Conservation (phyloP, 1,140 invertebrate species). For the Rhizoglyphus robini region DNA sequence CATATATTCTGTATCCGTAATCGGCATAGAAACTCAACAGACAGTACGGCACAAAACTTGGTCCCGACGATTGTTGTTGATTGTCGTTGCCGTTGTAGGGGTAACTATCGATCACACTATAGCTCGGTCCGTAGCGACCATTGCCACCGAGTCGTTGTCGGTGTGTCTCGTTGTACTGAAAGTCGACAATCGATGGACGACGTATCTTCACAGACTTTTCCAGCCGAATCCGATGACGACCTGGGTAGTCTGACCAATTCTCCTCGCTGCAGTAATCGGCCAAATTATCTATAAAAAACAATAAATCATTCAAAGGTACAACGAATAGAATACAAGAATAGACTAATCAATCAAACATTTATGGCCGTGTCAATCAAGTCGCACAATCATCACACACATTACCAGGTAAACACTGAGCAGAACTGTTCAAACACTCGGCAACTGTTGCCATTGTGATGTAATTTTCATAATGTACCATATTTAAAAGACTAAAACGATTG, state of each 20-base stretch:
- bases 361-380: no score
- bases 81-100: neutral
- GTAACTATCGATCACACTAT: neutral
- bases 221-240: constrained; percentile 2
- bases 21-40: neutral
- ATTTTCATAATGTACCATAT: no score
- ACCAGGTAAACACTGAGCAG: no score
- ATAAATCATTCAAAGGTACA: no score
- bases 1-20: neutral
- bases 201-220: constrained; percentile 3
- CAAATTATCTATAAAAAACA: neutral
- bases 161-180: constrained; percentile 11
- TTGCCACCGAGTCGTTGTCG: neutral
- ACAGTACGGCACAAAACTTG: constrained; percentile 6
- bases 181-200: neutral
- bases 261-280: constrained; percentile 4
- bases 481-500: no score
- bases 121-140: neutral
- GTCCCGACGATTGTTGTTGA: neutral
- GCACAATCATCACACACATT: no score
- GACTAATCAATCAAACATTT: no score
- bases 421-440: no score
- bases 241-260: constrained; percentile 13
- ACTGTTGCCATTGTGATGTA: no score
- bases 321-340: no score